phyloP scores from a whole-genome alignment of 2,797 vertebrate genomes.

The Epinephelus malabaricus region DNA sequence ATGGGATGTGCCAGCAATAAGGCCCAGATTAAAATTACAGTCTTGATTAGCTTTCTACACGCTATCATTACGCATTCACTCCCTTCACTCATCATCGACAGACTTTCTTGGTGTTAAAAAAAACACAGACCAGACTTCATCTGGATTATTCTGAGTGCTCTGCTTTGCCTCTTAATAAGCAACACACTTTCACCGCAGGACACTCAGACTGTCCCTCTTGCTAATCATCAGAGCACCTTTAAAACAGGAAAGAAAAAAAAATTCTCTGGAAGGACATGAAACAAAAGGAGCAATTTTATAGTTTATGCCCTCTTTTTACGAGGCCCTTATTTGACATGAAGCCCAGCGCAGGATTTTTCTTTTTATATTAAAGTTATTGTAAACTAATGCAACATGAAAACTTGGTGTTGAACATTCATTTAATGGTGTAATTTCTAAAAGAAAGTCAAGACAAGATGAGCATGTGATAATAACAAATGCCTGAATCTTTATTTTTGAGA shows the following conservation, averaged over 20 bases:
- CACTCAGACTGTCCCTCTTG: slow-evolving; percentile 69
- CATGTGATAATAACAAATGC: background rate
- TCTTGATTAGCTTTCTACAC: background rate
- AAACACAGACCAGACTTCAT: slow-evolving; percentile 59
- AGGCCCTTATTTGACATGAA: slow-evolving; percentile 72
- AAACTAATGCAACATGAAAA: slow-evolving; percentile 51
- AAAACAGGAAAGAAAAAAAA: slow-evolving; percentile 45
- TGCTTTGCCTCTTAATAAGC: slow-evolving; percentile 75
- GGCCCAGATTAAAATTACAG: background rate
- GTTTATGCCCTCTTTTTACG: slow-evolving; percentile 62
- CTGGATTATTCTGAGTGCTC: slow-evolving; percentile 52
- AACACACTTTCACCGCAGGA: slow-evolving; percentile 79
- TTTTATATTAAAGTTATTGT: slow-evolving; percentile 49
- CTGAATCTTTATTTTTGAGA: background rate
- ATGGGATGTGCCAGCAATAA: background rate
- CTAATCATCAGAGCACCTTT: slow-evolving; percentile 79
- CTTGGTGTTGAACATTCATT: slow-evolving; percentile 60
- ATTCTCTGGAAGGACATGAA: slow-evolving; percentile 81
- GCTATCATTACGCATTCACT: background rate
- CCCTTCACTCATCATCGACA: slow-evolving; percentile 11
- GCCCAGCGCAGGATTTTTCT: slow-evolving; percentile 55
- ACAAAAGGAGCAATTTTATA: slow-evolving; percentile 66
- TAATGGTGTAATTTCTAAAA: slow-evolving; percentile 31
- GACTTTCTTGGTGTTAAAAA: slow-evolving; percentile 22
- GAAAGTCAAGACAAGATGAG: slow-evolving; percentile 15